Percentiles rank a stretch among this genome's conserved stretches.
Conservation (phyloP, 2,888 invertebrate species). For the Carcina quercana region DNA sequence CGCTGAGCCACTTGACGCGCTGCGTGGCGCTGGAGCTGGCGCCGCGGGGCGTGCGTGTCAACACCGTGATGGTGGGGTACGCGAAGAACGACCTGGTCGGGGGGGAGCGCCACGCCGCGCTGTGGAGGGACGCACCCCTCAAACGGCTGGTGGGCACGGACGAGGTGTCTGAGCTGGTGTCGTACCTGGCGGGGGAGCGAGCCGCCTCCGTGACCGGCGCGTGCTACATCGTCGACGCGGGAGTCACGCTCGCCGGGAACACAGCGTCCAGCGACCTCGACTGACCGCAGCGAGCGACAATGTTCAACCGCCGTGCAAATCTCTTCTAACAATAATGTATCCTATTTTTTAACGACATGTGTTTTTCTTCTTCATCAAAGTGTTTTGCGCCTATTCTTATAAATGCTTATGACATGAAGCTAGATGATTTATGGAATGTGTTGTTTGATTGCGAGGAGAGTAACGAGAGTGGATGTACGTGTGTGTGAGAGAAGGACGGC, state of each 20-base stretch:
- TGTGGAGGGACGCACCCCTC: slow-evolving; percentile 14
- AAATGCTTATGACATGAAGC: too few species aligned
- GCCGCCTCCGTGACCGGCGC: slow-evolving; percentile 36
- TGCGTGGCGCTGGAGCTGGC: slow-evolving; percentile 80
- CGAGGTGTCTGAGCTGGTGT: slow-evolving; percentile 31
- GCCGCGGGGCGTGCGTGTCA: slow-evolving; percentile 75
- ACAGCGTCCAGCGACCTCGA: too few species aligned
- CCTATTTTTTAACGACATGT: too few species aligned
- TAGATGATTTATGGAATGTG: too few species aligned
- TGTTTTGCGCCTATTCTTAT: too few species aligned
- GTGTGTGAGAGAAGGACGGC: too few species aligned
- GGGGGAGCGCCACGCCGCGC: slow-evolving; percentile 17
- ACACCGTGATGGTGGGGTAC: slow-evolving; percentile 82
- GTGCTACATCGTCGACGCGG: slow-evolving; percentile 24
- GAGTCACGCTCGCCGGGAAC: slow-evolving; percentile 12
- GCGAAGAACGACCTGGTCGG: slow-evolving; percentile 46
- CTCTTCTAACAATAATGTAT: too few species aligned
- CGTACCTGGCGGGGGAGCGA: slow-evolving; percentile 35
- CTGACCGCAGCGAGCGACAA: too few species aligned
- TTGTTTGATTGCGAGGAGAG: too few species aligned
- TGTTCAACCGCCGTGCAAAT: too few species aligned
- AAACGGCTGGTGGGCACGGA: slow-evolving; percentile 22
- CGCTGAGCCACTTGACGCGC: slow-evolving; percentile 82
- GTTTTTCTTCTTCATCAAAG: too few species aligned
- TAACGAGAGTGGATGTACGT: too few species aligned